Percentiles rank a stretch among this genome's conserved stretches.
phyloP scores from a whole-genome alignment of 2,113 vertebrate genomes.

The Coracopsis vasa region DNA sequence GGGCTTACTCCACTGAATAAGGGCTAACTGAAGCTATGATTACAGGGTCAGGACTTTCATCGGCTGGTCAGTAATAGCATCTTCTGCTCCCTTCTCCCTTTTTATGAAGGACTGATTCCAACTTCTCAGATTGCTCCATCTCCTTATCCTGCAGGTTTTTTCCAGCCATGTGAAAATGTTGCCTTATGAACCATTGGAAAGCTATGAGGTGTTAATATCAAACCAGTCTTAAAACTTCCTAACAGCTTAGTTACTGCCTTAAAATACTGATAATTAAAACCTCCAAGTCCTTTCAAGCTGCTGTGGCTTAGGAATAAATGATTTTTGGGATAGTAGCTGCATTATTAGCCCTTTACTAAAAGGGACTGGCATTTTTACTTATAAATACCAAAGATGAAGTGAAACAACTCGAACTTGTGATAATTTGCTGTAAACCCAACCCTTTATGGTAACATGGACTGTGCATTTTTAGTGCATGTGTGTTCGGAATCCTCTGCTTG shows the following conservation, averaged over 20 bases:
- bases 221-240: neutral
- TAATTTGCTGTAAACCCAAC: neutral
- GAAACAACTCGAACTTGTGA: neutral
- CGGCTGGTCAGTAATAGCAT: neutral
- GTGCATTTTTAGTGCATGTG: neutral
- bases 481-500: neutral
- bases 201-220: neutral
- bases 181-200: constrained; percentile 28
- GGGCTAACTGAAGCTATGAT: neutral
- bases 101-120: neutral
- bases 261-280: neutral
- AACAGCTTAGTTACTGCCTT: constrained; percentile 13
- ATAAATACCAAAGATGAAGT: constrained; percentile 52
- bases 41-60: neutral
- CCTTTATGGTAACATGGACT: neutral
- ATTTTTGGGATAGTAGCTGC: neutral
- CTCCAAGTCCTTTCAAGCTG: neutral
- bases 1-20: neutral
- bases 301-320: neutral
- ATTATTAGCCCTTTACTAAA: neutral
- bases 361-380: constrained; percentile 25
- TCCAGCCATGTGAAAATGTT: neutral
- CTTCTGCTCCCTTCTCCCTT: neutral
- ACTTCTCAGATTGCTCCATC: neutral
- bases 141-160: neutral